Evolutionary conservation across 2,888 invertebrate genomes (phyloP).

Genomic region (Molorchus minor): DNA sequence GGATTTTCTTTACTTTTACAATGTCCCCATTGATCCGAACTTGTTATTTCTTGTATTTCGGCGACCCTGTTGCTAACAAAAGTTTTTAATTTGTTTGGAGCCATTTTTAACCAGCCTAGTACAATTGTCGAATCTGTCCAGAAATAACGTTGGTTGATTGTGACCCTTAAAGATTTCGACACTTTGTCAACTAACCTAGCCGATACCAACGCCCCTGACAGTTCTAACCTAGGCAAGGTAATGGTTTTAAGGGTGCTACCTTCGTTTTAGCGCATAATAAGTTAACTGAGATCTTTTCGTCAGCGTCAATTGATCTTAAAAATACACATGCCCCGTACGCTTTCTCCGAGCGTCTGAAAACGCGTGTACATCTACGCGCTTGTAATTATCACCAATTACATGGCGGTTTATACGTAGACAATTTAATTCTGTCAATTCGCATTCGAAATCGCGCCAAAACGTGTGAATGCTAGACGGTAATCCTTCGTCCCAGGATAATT

Average conservation of each 20-base stretch:
- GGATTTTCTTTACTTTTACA: constrained; percentile 9
- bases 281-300: neutral
- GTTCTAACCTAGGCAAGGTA: neutral
- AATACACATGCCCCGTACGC: constrained; percentile 9
- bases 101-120: no score
- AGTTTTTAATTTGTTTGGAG: constrained; percentile 6
- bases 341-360: constrained; percentile 8
- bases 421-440: neutral
- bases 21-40: neutral
- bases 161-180: neutral
- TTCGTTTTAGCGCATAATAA: constrained; percentile 5
- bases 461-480: neutral
- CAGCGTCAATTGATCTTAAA: neutral
- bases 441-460: constrained; percentile 3
- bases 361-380: constrained; percentile 7
- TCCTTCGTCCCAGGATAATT: constrained; percentile 26
- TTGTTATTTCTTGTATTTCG: constrained; percentile 10
- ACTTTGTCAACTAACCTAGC: neutral
- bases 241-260: neutral
- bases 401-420: constrained; percentile 1
- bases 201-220: no score
- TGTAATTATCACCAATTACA: neutral
- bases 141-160: no score
- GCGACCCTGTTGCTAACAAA: constrained; percentile 13
- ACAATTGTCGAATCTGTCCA: no score